A percentile compares a stretch with the other conserved stretches of the same genome.
These are phyloP conservation scores for Cinara cedri DNA, from an alignment of 2,888 invertebrate species.

Conservation along the genomic window DNA sequence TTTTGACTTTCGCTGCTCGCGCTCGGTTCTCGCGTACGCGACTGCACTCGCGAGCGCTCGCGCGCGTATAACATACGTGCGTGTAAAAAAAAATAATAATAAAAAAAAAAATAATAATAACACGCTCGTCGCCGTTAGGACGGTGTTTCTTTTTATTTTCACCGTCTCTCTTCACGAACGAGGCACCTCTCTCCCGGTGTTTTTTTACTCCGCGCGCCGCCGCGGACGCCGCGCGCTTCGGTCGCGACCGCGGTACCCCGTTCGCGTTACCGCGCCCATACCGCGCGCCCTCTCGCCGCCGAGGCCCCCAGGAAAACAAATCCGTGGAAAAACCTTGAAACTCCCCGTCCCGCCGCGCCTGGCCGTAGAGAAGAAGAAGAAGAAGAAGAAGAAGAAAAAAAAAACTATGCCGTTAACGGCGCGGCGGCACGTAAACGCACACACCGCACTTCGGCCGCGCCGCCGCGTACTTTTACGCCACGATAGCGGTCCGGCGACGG, in stretches of 20 bases:
- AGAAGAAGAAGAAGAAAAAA: too few relatives aligned
- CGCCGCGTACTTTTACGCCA: neutral
- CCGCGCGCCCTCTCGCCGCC: neutral
- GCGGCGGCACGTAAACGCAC: neutral
- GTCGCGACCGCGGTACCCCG: too few relatives aligned
- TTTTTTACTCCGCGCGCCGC: neutral
- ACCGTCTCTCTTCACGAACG: neutral
- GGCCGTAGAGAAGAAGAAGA: neutral
- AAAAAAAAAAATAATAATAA: too few relatives aligned
- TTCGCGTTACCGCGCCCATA: neutral
- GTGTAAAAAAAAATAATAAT: too few relatives aligned
- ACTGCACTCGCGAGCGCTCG: too few relatives aligned
- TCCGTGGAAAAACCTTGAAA: constrained; percentile 39
- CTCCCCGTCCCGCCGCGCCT: neutral
- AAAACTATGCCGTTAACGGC: neutral
- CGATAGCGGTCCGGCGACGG: constrained; percentile 36
- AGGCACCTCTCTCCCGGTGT: too few relatives aligned
- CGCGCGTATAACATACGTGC: too few relatives aligned
- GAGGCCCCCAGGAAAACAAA: neutral
- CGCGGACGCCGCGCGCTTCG: too few relatives aligned
- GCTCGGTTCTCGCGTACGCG: too few relatives aligned
- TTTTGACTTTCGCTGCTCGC: constrained; percentile 53
- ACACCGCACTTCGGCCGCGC: too few relatives aligned
- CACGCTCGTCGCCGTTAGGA: constrained; percentile 32
- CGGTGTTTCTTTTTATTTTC: neutral